phyloP scores from a whole-genome alignment of 1,140 invertebrate genomes.

The Ridgeia piscesae region DNA sequence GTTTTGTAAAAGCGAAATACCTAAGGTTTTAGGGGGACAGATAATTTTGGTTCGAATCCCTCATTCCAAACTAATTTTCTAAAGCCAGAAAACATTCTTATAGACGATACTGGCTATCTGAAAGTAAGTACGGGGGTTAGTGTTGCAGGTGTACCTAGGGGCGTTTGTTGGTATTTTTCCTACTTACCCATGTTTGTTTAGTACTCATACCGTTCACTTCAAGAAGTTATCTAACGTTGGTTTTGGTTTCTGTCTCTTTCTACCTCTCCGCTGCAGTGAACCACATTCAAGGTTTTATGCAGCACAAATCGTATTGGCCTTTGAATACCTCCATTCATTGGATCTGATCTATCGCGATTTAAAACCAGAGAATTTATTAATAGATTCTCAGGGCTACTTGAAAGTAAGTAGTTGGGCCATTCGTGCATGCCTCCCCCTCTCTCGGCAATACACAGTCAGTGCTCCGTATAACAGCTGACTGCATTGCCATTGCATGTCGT shows the following conservation, averaged over 20 bases:
- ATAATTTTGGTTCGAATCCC: slow-evolving; percentile 99
- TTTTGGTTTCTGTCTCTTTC: slow-evolving; percentile 12
- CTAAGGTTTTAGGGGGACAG: slow-evolving; percentile 99
- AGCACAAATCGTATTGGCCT: slow-evolving; percentile 98
- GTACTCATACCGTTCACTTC: neutral
- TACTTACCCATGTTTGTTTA: slow-evolving; percentile 6
- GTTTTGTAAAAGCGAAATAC: slow-evolving; percentile 94
- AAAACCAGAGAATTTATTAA: slow-evolving; percentile 98
- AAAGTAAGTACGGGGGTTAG: slow-evolving; percentile 67
- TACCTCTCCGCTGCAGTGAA: slow-evolving; percentile 67
- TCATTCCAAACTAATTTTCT: slow-evolving; percentile 98
- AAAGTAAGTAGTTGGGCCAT: slow-evolving; percentile 63
- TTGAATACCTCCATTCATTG: slow-evolving; percentile 99
- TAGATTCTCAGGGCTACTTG: slow-evolving; percentile 96
- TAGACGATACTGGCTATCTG: slow-evolving; percentile 96
- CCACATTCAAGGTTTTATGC: slow-evolving; percentile 98
- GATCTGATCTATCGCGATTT: slow-evolving; percentile 99
- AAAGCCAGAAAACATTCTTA: slow-evolving; percentile 98
- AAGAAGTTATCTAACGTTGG: neutral
- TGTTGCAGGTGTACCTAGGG: neutral
- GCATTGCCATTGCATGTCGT: neutral
- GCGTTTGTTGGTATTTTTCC: neutral
- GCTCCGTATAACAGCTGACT: neutral
- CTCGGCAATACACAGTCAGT: neutral
- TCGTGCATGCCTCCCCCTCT: slow-evolving; percentile 12